Base-by-base conservation (phyloP, 2,888 invertebrate species). In the Norana najaformis region DNA sequence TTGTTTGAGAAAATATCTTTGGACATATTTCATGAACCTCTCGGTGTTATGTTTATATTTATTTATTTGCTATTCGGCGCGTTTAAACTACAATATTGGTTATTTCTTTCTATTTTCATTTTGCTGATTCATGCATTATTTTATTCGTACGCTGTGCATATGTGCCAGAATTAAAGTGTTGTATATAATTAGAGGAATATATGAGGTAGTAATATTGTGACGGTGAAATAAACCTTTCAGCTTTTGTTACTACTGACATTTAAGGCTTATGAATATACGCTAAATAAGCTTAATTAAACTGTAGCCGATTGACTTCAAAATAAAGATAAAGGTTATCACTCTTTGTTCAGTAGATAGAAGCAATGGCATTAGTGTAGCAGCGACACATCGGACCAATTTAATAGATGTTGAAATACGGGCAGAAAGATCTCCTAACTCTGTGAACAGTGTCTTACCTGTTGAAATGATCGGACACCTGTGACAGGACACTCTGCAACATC, bases 391-490 rank as follows among this genome's bases (percentile, higher is more conserved):
- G 47, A 47, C 47, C 23, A 47, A 23, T 23, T 47, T 23, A 47
- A 47, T 47, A 23, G 20, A 47, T 23, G 47, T 23, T 47, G 4
- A 47, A 47, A 47, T 6, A 47, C 23, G 6, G n/a, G 8, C 6
- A 4, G n/a, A 30, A 30, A 69, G 1, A n/a, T 23, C n/a, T n/a
- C 13, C 30, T 30, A 69, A n/a, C 30, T 69, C 69, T 69, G 69
- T 69, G 69, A 69, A 69, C n/a, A n/a, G 69, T 11, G 69, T 16
- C 83, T 85, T 11, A 85, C 85, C 85, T 85, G 85, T 85, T 85
- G 85, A 85, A 85, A n/a, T 85, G 85, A 14, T 85, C 85, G 85
- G 85, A 85, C 37, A 85, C 85, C 85, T 85, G 85, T 35, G 85
- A 85, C 34, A 85, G 85, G 37, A 85, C 85, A 30, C 85, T 85